phyloP scores from a whole-genome alignment of 2,797 vertebrate genomes.

The Oreonectes daqikongensis region DNA sequence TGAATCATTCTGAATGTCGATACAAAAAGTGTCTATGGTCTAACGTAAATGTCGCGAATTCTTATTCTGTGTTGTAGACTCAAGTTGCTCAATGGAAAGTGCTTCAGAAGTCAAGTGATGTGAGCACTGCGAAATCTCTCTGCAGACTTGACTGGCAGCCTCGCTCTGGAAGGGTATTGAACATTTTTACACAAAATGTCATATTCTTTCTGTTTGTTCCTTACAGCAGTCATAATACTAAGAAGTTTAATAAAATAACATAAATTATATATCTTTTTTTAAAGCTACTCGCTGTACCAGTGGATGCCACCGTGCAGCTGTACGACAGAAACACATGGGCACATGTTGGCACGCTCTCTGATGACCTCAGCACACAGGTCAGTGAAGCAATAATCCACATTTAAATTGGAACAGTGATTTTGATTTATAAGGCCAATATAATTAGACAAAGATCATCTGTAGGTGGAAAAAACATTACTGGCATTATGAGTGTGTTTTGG shows the following conservation, averaged over 20 bases:
- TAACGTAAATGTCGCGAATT: neutral
- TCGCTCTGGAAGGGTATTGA: constrained; percentile 77
- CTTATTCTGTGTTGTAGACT: constrained; percentile 68
- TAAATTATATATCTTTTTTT: constrained; percentile 43
- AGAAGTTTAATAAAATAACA: neutral
- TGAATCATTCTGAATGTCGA: neutral
- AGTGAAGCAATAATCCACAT: constrained; percentile 35
- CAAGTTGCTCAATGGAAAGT: constrained; percentile 82
- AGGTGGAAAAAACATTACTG: constrained; percentile 1
- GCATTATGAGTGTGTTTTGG: neutral
- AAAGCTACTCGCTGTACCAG: constrained; percentile 91
- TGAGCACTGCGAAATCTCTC: constrained; percentile 88
- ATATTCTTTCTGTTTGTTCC: no score
- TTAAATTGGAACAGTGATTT: neutral
- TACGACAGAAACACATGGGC: constrained; percentile 88
- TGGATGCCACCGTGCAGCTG: constrained; percentile 84
- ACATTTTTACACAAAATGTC: neutral
- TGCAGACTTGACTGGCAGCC: constrained; percentile 94
- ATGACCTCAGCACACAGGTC: constrained; percentile 85
- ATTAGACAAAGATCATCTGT: constrained; percentile 1
- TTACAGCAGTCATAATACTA: neutral
- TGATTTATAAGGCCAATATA: neutral
- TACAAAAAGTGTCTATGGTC: neutral
- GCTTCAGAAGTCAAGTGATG: constrained; percentile 89
- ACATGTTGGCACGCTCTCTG: constrained; percentile 77